phyloP scores from a whole-genome alignment of 2,797 vertebrate genomes.

The Arrhamphus sclerolepis region DNA sequence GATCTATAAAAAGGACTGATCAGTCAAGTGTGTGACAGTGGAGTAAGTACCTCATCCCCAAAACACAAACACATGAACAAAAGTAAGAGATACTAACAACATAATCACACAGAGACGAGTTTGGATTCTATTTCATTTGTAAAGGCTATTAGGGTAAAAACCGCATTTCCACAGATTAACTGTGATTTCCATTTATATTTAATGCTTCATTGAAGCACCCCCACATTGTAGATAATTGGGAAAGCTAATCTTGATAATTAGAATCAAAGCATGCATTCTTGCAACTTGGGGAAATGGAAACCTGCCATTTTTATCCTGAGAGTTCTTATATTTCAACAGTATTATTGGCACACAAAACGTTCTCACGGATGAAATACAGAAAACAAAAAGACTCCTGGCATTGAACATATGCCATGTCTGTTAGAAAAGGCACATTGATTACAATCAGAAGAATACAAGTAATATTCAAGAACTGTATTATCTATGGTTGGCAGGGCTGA shows the following conservation, averaged over 20 bases:
- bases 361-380: conserved; percentile 2
- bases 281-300: conserved; percentile 54
- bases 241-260: conserved; percentile 74
- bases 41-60: neutral
- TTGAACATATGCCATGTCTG: conserved; percentile 4
- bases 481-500: conserved; percentile 19
- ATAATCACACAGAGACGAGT: conserved; percentile 50
- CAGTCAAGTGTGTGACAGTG: conserved; percentile 43
- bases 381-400: neutral
- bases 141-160: conserved; percentile 51
- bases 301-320: conserved; percentile 38
- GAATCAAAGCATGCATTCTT: conserved; percentile 56
- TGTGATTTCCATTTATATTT: conserved; percentile 69
- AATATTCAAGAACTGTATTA: conserved; percentile 11
- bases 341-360: conserved; percentile 5
- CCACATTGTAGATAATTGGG: conserved; percentile 58
- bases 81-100: conserved; percentile 29
- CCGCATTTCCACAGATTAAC: conserved; percentile 61
- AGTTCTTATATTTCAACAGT: conserved; percentile 42
- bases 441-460: neutral
- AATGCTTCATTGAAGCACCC: conserved; percentile 52
- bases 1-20: conserved; percentile 44
- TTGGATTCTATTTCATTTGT: conserved; percentile 48
- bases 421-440: conserved; percentile 6
- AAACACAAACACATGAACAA: neutral